Base-by-base conservation (phyloP, 2,113 vertebrate genomes). In the Burhinus oedicnemus region DNA sequence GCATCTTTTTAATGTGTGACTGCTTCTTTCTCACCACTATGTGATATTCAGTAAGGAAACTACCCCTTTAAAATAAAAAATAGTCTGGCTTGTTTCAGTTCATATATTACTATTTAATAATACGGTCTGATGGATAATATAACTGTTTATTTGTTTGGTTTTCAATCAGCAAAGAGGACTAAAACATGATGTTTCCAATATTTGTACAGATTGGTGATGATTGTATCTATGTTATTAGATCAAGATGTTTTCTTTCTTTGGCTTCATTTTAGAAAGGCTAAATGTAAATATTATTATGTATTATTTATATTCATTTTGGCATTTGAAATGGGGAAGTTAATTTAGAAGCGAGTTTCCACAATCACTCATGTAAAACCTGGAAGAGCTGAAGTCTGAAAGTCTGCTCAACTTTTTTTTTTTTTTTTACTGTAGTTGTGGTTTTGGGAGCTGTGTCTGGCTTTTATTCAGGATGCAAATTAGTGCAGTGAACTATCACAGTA, bases 171-270 rank as follows among this genome's bases (percentile, higher is more conserved):
- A 90, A 29, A 85, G 52, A 78, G 5, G 29, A 69, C 65, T 62
- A 85, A 84, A 7, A 26, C 8, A 3, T 75, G 29, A 55, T 71
- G 61, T 92, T 90, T 79, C 47, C 62, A 90, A 34, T 90, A 72
- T 82, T 94, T 93, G 70, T 68, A 72, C 78, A 93, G 74, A 36
- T 26, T 79, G 36, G 5, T 79, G 44, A 72, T 84, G 89, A 95
- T 94, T 80, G 74, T 95, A 91, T 96, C 91, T 94, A 17, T 86
- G 57, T 91, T 90, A 95, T 89, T 93, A 87, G 70, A 91, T 76
- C 62, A 89, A 89, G 54, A 72, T 77, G 44, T 91, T 89, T 94
- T 91, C 69, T 70, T 79, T 79, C 47, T 79, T 79, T 47, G 32
- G 8, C 49, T 94, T 93, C n/a, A 72, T 69, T 91, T 96, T 76